A percentile compares a stretch with the other conserved stretches of the same genome.
Evolutionary conservation across 2,888 invertebrate species (phyloP).

Genomic region (Macrosiphum euphorbiae): DNA sequence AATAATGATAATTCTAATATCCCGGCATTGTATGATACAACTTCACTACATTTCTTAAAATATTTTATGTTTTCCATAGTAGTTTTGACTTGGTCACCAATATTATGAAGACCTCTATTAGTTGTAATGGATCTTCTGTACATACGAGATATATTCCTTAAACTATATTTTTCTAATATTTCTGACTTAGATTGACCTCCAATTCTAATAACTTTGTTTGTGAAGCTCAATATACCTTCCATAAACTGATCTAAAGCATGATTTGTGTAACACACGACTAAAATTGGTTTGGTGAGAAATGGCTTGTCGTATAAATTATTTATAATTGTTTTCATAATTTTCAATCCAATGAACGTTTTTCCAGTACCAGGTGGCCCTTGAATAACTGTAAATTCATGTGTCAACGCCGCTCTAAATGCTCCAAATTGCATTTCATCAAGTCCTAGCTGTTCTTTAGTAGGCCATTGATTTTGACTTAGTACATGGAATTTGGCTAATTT

Average conservation of each 20-base stretch:
- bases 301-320: slow-evolving; percentile 13
- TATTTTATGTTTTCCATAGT: slow-evolving; percentile 34
- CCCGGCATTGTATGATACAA: slow-evolving; percentile 39
- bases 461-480: slow-evolving; percentile 65
- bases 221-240: slow-evolving; percentile 77
- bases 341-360: slow-evolving; percentile 84
- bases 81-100: neutral
- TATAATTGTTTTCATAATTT: slow-evolving; percentile 75
- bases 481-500: slow-evolving; percentile 60
- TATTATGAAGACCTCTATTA: neutral
- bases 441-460: slow-evolving; percentile 70
- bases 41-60: slow-evolving; percentile 44
- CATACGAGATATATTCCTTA: slow-evolving; percentile 21
- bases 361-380: slow-evolving; percentile 93
- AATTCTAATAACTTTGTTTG: slow-evolving; percentile 77
- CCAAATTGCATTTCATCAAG: slow-evolving; percentile 78
- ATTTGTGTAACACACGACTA: slow-evolving; percentile 87
- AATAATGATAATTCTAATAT: slow-evolving; percentile 46
- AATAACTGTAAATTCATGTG: slow-evolving; percentile 81
- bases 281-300: slow-evolving; percentile 71
- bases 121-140: neutral
- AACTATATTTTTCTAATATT: slow-evolving; percentile 69
- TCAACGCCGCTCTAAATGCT: slow-evolving; percentile 79
- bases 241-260: slow-evolving; percentile 90
- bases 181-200: slow-evolving; percentile 79